Conservation (phyloP, 2,113 vertebrate genomes). For the Orthonyx spaldingii region DNA sequence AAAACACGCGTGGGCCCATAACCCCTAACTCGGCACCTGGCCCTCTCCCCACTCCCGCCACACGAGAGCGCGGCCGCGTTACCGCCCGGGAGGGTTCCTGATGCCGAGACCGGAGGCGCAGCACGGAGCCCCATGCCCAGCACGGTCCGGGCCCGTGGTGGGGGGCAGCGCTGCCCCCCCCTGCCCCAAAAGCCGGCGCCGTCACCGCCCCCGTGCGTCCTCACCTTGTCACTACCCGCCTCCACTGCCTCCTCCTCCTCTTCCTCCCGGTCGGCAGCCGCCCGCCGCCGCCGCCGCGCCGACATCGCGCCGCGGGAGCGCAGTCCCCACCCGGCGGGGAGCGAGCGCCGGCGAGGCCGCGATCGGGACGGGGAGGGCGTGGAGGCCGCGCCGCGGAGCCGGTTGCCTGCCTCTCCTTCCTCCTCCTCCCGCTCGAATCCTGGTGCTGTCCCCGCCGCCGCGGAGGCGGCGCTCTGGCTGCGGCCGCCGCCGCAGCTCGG, state of each 20-base stretch:
- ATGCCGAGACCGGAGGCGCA: neutral
- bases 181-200: neutral
- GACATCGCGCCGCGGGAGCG: neutral
- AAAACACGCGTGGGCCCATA: neutral
- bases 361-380: neutral
- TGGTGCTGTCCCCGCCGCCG: neutral
- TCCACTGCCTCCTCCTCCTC: neutral
- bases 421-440: neutral
- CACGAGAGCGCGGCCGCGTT: neutral
- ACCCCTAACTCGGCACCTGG: neutral
- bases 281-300: neutral
- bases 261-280: neutral
- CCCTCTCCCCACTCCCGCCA: neutral
- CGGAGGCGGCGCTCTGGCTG: neutral
- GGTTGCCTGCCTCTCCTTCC: neutral
- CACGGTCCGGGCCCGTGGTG: neutral
- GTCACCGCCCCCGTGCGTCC: neutral
- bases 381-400: neutral
- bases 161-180: neutral
- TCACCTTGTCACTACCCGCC: conserved; percentile 10
- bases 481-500: neutral
- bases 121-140: neutral
- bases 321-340: neutral
- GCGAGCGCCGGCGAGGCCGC: neutral
- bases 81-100: neutral